Evolutionary conservation across 2,888 invertebrate genomes (phyloP), one percentile per base, ranked within the genome.

Genomic region (Ichneumoninae sp.): DNA sequence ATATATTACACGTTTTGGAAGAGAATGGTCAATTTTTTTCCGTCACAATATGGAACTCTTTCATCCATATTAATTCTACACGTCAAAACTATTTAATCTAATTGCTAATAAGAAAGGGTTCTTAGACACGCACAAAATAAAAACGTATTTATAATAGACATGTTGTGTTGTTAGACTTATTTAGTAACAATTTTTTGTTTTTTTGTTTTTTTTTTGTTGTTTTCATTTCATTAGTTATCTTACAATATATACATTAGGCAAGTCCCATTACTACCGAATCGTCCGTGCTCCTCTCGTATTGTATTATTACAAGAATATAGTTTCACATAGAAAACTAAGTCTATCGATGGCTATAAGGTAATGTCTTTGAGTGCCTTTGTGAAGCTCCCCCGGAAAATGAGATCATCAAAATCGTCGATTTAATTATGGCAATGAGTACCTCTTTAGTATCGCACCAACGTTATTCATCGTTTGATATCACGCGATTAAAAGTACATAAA

Each of bases 261-360:
- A 91, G 91, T 92, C 90, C 90, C 90, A 87, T 89, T 90, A 89
- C 91, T 89, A 90, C 88, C 88, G 86, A 87, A 87, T 90, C 89
- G 86, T 88, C 84, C 87, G 88, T 86, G 77, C 83, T 85, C 80
- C 82, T 86, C 81, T 87, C 82, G 84, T 91, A 54, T 52, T 68
- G 47, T 54, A n/a, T 62, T 33, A 33, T 70, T 92, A 91, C 89
- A 93, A 93, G 93, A 93, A 93, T 93, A 93, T 93, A 93, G 91
- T 91, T 92, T 88, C 91, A 89, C 89, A 68, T 93, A 93, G 91
- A 93, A 93, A 93, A 93, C 93, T 92, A 93, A 93, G 91, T 92
- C 91, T 90, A 88, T 91, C 88, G 87, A 86, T 90, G 90, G 89
- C 90, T 91, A 89, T 89, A 88, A 87, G 60, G 57, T 57, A 77